Evolutionary conservation across 2,888 invertebrate genomes (phyloP), one percentile per base, ranked within the genome.

Genomic region (Sarcophaga subvicina): DNA sequence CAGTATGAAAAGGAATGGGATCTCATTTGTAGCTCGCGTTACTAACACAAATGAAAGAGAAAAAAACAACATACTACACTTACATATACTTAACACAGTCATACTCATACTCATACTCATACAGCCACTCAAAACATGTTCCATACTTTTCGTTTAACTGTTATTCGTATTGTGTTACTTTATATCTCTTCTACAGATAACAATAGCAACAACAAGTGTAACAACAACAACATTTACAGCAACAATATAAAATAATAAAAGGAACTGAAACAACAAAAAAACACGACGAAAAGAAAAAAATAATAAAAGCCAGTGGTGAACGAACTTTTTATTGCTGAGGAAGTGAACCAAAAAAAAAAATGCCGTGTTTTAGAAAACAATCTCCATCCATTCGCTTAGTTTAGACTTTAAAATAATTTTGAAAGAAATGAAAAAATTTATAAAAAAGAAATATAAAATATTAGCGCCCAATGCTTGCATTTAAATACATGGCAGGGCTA

Each of bases 11-110:
- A 27, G 14, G 59, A 63, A 45, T 60, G n/a, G 11, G 62, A 66
- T 67, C 67, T 71, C 85, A 81, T 85, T 85, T 85, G 72, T 78
- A 63, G 37, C 37, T 37, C 72, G 63, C 64, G 59, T 54, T 12
- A 77, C 45, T 54, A 54, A 12, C 71, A 71, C 22, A 71, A 73
- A 73, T 69, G 37, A 45, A 73, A 8, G 37, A 78, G 71, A 49
- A 2, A 49, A 49, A 54, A 17, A 54, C 1, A 54, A 54, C 14
- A 79, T 47, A 45, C 37, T 62, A 20, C 63, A 11, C 11, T 80
- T 45, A 45, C 1, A 79, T 75, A 75, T 37, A 60, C 54, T 73
- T 27, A 14, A 63, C 49, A 45, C 27, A 81, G 22, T 14, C 22
- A 11, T 14, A 6, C 64, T 59, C 45, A 37, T 14, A 54, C 11